Evolutionary conservation across 2,797 vertebrate genomes (phyloP), one percentile per base, ranked within the genome.

Genomic region (Notolepis coatsorum): DNA sequence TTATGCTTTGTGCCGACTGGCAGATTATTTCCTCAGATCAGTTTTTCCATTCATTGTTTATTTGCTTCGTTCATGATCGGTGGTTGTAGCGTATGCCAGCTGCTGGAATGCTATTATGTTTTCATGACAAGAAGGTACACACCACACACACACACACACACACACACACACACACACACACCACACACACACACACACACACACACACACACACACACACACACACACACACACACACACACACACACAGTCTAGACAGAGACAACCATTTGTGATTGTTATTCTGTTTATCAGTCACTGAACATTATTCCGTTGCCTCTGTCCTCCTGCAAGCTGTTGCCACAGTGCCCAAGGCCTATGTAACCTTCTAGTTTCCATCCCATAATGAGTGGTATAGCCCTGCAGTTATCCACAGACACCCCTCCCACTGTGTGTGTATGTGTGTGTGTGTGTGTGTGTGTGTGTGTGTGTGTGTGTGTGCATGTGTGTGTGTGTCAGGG

Each of bases 401-500:
- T 49, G 46, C 49, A 27, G 21, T 17, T 45, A 25, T 31, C 3
- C 25, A 25, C 18, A 28, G 13, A 17, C 31, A 23, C 50, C 12
- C 31, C 2, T 35, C n/a, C 49, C 10, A 35, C 31, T 37, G 49
- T 10, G 35, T 46, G 49, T 35, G 49, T 21, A 15, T 13, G 48
- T 46, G 43, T 7, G 9, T 25, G 31, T 23, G 49, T 51, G 23
- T 33, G 30, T 55, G 33, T 41, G 54, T 55, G 31, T 38, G 49
- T 57, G 39, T 23, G 8, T 43, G 49, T 60, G 65, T 41, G 48
- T 68, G 39, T 43, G 39, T 42, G 45, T 55, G 61, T 65, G 37
- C 33, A 42, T 62, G 49, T 33, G 21, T 43, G 38, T 25, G 25
- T n/a, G 18, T 17, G 38, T 15, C 38, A 15, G 15, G 20, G 21